Evolutionary conservation across 2,888 invertebrate species (phyloP).

Genomic region (Tolmerus cingulatus): DNA sequence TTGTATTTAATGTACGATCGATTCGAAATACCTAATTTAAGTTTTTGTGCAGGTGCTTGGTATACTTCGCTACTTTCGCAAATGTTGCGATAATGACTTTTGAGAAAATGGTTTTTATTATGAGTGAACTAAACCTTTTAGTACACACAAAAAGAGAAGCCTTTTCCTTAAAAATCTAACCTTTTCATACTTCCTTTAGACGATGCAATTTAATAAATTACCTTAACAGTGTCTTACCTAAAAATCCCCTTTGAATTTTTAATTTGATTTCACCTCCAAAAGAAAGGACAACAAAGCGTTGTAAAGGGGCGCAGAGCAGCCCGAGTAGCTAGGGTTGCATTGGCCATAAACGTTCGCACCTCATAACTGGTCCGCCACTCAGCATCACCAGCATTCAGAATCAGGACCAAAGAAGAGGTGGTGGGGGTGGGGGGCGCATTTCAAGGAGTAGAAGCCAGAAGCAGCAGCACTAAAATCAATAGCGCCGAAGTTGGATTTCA

Average conservation of each 20-base stretch:
- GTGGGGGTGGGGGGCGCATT: background rate
- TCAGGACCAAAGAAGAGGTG: background rate
- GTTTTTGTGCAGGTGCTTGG: too few relatives aligned
- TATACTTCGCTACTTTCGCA: too few relatives aligned
- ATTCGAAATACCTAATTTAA: too few relatives aligned
- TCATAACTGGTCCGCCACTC: background rate
- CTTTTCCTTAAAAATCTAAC: background rate
- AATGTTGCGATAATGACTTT: background rate
- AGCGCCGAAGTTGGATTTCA: conserved; percentile 26
- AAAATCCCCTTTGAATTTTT: background rate
- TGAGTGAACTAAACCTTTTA: background rate
- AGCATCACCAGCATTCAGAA: background rate
- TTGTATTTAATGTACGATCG: too few relatives aligned
- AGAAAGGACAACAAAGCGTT: background rate
- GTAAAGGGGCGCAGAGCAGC: background rate
- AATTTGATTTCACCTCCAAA: background rate
- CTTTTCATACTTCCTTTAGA: background rate
- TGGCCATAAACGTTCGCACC: background rate
- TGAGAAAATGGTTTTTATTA: background rate
- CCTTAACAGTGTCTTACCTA: background rate
- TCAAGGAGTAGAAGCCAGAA: background rate
- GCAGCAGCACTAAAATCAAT: conserved; percentile 33
- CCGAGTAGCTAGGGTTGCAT: background rate
- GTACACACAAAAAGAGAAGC: background rate
- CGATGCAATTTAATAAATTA: background rate